Evolutionary conservation across 1,140 invertebrate genomes (phyloP).

Genomic region (Zaprionus kolodkinae): DNA sequence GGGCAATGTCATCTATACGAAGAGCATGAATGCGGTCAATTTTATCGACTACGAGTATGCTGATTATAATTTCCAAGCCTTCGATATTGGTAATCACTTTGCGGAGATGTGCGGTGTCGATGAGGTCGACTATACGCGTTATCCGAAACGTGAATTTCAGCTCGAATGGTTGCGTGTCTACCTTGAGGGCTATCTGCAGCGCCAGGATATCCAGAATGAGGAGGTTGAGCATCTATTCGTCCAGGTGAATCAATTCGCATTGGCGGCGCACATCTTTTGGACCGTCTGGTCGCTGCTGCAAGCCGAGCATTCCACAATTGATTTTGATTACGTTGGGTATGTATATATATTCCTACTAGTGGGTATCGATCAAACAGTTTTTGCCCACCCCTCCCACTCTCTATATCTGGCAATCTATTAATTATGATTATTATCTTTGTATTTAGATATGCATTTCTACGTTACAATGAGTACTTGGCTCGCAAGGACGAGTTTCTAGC

Average conservation of each 20-base stretch:
- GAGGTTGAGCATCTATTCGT: constrained; percentile 90
- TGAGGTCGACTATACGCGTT: constrained; percentile 90
- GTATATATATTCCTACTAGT: constrained; percentile 76
- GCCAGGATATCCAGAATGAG: constrained; percentile 84
- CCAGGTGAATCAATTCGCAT: constrained; percentile 92
- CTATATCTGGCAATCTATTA: neutral
- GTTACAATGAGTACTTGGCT: constrained; percentile 88
- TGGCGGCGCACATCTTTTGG: constrained; percentile 96
- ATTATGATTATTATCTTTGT: constrained; percentile 27
- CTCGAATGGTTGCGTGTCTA: constrained; percentile 92
- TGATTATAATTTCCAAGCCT: constrained; percentile 96
- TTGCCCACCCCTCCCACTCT: neutral
- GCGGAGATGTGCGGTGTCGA: constrained; percentile 97
- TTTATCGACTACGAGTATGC: constrained; percentile 99
- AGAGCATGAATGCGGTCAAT: constrained; percentile 89
- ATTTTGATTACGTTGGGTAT: constrained; percentile 97
- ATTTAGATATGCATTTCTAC: constrained; percentile 88
- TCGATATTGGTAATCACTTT: constrained; percentile 99
- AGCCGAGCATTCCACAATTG: constrained; percentile 94
- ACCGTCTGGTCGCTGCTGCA: constrained; percentile 96
- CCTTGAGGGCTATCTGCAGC: constrained; percentile 87
- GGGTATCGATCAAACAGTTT: constrained; percentile 7
- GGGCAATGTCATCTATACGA: constrained; percentile 95
- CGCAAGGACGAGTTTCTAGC: constrained; percentile 84
- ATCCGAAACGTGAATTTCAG: constrained; percentile 93